These are phyloP conservation scores for Drosophila tani DNA, from an alignment of 1,140 invertebrate species.

Conservation along the genomic window DNA sequence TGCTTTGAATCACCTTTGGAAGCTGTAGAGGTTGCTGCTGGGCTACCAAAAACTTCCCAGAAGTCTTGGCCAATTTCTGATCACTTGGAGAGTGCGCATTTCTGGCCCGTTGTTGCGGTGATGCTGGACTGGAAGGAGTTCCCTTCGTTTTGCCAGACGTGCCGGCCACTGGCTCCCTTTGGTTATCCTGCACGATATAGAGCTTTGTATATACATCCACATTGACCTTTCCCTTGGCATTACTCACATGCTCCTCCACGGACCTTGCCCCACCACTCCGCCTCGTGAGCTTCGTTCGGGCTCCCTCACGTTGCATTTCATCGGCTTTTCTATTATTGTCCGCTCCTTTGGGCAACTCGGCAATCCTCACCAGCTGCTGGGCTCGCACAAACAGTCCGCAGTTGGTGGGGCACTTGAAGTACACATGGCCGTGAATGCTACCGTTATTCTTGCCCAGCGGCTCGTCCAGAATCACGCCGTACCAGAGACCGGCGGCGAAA, in stretches of 20 bases:
- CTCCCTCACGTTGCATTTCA: conserved; percentile 60
- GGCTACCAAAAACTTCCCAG: conserved; percentile 33
- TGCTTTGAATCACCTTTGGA: conserved; percentile 35
- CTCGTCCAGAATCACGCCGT: conserved; percentile 95
- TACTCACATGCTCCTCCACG: conserved; percentile 59
- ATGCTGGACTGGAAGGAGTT: conserved; percentile 5
- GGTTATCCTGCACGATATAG: conserved; percentile 26
- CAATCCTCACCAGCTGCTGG: conserved; percentile 89
- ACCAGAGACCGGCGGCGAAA: conserved; percentile 95
- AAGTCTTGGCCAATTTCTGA: conserved; percentile 31
- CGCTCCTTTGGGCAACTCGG: conserved; percentile 82
- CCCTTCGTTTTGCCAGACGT: conserved; percentile 30
- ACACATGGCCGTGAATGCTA: conserved; percentile 92
- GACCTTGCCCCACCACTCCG: conserved; percentile 38
- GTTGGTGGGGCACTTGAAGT: conserved; percentile 94
- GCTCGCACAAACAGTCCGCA: conserved; percentile 94
- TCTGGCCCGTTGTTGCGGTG: conserved; percentile 20
- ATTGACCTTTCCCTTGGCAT: background rate
- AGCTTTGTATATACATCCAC: background rate
- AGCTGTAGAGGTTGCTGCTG: conserved; percentile 45
- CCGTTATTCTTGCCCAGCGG: conserved; percentile 97
- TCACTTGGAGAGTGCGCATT: conserved; percentile 9
- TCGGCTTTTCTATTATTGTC: conserved; percentile 41
- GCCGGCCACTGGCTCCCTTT: conserved; percentile 35
- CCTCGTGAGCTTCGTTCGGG: conserved; percentile 19